These are phyloP conservation scores for Austrolebias charrua DNA, from an alignment of 2,797 vertebrate species.

Conservation along the genomic window DNA sequence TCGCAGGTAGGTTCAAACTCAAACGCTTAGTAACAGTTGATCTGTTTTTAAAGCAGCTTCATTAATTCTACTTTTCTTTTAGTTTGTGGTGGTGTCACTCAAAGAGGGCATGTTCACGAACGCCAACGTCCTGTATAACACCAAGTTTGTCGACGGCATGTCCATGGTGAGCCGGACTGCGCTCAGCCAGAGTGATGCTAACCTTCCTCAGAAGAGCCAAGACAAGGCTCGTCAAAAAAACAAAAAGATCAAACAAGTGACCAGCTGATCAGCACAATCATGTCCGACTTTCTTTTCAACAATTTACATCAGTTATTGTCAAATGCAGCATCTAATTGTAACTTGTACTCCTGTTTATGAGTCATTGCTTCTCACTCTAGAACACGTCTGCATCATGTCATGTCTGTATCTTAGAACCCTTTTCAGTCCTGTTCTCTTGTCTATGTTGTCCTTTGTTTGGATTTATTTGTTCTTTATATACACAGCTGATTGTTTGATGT, in stretches of 20 bases:
- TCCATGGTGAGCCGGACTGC: constrained; percentile 84
- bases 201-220: constrained; percentile 42
- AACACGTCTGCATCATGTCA: too few relatives aligned
- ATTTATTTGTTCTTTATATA: constrained; percentile 13
- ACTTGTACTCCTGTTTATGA: too few relatives aligned
- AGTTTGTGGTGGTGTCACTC: constrained; percentile 95
- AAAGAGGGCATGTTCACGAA: constrained; percentile 99
- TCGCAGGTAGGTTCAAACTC: constrained; percentile 85
- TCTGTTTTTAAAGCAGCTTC: too few relatives aligned
- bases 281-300: background rate
- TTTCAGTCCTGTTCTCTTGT: constrained; percentile 16
- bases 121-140: constrained; percentile 95
- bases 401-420: too few relatives aligned
- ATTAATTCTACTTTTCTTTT: background rate
- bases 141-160: constrained; percentile 92
- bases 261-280: constrained; percentile 20
- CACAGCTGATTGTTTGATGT: constrained; percentile 13
- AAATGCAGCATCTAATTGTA: background rate
- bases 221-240: constrained; percentile 75
- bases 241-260: constrained; percentile 57
- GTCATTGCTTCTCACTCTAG: background rate
- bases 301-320: background rate
- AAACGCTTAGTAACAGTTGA: background rate
- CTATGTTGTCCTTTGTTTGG: constrained; percentile 4
- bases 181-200: constrained; percentile 74